phyloP scores from a whole-genome alignment of 2,888 invertebrate species.

The Harpagoxenus sublaevis region DNA sequence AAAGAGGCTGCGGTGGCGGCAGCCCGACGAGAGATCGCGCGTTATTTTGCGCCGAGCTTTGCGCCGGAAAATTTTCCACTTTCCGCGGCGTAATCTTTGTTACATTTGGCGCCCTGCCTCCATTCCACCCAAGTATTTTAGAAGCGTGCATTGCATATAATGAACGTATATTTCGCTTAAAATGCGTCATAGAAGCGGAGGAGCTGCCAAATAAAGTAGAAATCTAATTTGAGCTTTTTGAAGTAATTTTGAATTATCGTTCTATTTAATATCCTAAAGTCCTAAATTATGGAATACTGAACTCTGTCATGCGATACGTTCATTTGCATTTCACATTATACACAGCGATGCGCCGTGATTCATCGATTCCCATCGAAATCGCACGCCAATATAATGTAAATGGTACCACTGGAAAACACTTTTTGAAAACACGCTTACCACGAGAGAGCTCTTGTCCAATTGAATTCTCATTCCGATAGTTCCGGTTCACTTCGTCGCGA shows the following conservation, averaged over 20 bases:
- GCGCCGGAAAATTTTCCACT: constrained; percentile 44
- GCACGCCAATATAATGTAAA: constrained; percentile 17
- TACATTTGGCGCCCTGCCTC: background rate
- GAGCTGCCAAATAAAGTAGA: background rate
- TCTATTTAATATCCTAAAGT: background rate
- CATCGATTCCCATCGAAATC: background rate
- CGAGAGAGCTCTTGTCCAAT: constrained; percentile 16
- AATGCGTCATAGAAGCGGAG: background rate
- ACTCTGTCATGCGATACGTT: background rate
- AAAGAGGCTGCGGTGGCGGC: constrained; percentile 20
- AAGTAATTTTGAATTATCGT: constrained; percentile 15
- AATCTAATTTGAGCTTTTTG: background rate
- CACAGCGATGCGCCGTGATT: background rate
- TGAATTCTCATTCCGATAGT: constrained; percentile 40
- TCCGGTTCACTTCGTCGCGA: constrained; percentile 35
- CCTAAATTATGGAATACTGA: background rate
- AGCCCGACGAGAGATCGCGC: background rate
- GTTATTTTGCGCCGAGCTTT: constrained; percentile 29
- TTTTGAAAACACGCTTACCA: constrained; percentile 23
- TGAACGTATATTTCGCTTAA: background rate
- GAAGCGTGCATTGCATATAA: background rate
- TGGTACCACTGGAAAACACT: background rate
- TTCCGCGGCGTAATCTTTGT: constrained; percentile 33
- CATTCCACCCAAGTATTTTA: constrained; percentile 18
- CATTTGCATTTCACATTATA: constrained; percentile 23